Evolutionary conservation across 1,140 invertebrate species (phyloP).

Genomic region (Chironomus striatipennis): DNA sequence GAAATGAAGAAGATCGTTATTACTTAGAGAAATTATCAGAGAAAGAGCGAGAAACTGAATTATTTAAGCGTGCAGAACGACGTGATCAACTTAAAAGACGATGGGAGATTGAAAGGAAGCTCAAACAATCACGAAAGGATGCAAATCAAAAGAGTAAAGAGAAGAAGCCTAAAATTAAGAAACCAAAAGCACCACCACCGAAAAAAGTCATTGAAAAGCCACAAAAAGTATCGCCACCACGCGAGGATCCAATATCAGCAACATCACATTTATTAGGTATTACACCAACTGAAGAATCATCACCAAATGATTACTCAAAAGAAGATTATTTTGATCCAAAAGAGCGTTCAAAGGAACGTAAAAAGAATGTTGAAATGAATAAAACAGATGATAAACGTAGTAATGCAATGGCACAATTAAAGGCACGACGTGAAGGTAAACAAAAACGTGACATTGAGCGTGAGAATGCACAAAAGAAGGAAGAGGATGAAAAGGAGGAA

Average conservation of each 20-base stretch:
- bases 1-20: conserved; percentile 89
- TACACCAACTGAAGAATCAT: neutral
- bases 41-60: conserved; percentile 93
- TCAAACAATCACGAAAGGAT: conserved; percentile 75
- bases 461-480: conserved; percentile 42
- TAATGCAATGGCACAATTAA: conserved; percentile 83
- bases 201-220: conserved; percentile 27
- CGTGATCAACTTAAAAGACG: conserved; percentile 85
- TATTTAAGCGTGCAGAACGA: conserved; percentile 92
- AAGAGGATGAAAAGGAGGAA: conserved; percentile 61
- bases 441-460: conserved; percentile 45
- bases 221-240: neutral
- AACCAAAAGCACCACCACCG: conserved; percentile 33
- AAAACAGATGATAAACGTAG: conserved; percentile 78
- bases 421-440: conserved; percentile 73
- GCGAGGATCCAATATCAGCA: neutral
- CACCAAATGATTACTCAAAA: conserved; percentile 22
- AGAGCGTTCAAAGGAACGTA: conserved; percentile 63
- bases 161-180: conserved; percentile 39
- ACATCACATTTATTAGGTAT: neutral
- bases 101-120: conserved; percentile 94
- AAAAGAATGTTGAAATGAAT: conserved; percentile 83
- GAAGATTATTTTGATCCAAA: conserved; percentile 39
- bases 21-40: conserved; percentile 88
- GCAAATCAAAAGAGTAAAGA: conserved; percentile 59